phyloP scores from a whole-genome alignment of 2,113 vertebrate species.

The Aldabrachelys gigantea region DNA sequence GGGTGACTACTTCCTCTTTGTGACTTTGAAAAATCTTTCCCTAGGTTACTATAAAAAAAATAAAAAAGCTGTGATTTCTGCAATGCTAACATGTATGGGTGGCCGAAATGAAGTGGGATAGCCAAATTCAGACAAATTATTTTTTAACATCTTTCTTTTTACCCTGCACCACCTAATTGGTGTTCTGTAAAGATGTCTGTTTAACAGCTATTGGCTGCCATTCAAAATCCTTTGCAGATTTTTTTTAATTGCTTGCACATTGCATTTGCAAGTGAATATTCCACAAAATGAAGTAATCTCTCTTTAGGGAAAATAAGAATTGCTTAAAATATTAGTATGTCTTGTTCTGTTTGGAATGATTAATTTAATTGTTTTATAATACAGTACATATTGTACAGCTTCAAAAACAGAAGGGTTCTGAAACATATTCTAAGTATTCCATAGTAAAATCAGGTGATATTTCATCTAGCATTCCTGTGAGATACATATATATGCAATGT shows the following conservation, averaged over 20 bases:
- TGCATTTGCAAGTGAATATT: not conserved
- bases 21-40: not conserved
- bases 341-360: not conserved
- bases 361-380: not conserved
- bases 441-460: constrained; percentile 37
- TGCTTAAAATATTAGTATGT: not conserved
- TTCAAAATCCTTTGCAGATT: not conserved
- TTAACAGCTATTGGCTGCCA: not conserved
- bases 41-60: not conserved
- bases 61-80: not conserved
- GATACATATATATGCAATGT: not conserved
- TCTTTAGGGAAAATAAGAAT: not conserved
- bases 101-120: not conserved
- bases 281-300: not conserved
- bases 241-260: not conserved
- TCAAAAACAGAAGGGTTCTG: not conserved
- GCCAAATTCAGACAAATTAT: not conserved
- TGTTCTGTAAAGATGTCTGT: not conserved
- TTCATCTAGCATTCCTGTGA: not conserved
- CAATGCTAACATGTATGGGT: not conserved
- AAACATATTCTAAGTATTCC: not conserved
- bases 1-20: not conserved
- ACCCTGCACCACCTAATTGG: not conserved
- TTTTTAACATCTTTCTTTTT: not conserved
- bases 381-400: not conserved